Evolutionary conservation across 2,888 invertebrate genomes (phyloP).

Genomic region (Gandaritis pyraliata): DNA sequence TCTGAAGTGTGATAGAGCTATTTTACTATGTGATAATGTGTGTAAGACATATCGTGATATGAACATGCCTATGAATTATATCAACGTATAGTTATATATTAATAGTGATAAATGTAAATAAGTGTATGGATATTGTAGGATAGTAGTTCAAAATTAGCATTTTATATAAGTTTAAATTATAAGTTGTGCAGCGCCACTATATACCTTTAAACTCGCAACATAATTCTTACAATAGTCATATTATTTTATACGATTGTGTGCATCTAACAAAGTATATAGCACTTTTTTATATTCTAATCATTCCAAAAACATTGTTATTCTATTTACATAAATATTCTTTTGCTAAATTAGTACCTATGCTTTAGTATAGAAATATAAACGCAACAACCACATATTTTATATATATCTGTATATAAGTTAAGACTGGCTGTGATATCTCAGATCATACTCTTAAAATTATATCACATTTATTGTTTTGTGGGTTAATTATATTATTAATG

Average conservation of each 20-base stretch:
- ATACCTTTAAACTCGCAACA: not conserved
- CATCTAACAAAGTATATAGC: too few species aligned
- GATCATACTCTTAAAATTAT: not conserved
- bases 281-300: too few species aligned
- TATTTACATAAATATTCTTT: too few species aligned
- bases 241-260: too few species aligned
- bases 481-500: not conserved
- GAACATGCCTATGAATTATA: constrained; percentile 28
- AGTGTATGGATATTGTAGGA: constrained; percentile 10
- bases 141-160: constrained; percentile 41
- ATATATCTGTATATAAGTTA: not conserved
- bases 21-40: constrained; percentile 45
- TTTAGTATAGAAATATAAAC: too few species aligned
- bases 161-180: constrained; percentile 21
- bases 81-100: constrained; percentile 8
- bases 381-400: too few species aligned
- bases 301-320: too few species aligned
- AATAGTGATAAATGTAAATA: constrained; percentile 6
- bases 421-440: constrained; percentile 23
- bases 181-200: constrained; percentile 5
- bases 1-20: constrained; percentile 6
- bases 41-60: constrained; percentile 46
- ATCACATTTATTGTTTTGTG: constrained; percentile 4
- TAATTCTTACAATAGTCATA: too few species aligned
- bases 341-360: too few species aligned